Base-by-base conservation (phyloP, 1,140 invertebrate genomes). In the Leptinotarsa lineolata region DNA sequence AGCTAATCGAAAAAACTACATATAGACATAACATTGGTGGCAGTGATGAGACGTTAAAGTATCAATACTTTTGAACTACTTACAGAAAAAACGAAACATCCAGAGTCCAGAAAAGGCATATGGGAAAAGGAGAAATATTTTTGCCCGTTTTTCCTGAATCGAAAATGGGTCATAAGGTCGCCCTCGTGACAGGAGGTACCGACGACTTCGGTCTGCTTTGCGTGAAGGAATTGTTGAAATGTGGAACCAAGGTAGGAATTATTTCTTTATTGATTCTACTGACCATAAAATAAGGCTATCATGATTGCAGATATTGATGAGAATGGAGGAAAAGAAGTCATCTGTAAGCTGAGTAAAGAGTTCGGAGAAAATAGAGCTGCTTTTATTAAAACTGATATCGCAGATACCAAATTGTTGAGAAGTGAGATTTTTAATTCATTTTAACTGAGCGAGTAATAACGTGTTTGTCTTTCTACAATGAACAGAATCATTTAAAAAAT, bases 161-260 rank as follows among this genome's bases (percentile, higher is more conserved):
- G 87, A 88, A 81, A 90, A 89, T 70, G 20, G n/a, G 44, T 20
- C 39, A 22, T 21, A 91, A 91, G 81, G 89, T 92, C 69, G 92
- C 90, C 66, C 83, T 93, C 54, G 87, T 93, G 39, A 93, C 92
- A 16, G 92, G 92, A 39, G 92, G 89, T 18, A 90, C 91, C 30
- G 87, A 88, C 63, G 91, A 91, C 44, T 90, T 93, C 61, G 92
- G 92, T 5, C 87, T 89, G 71, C 87, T 89, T 12, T 91, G 89
- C 77, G 88, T 86, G 74, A 87, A 90, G 77, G 90, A 91, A 78
- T 82, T 93, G 4, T 83, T 93, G 6, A 89, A 90, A 78, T 87
- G 90, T 78, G 91, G 91, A 72, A 90, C 88, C 8, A 92, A 91
- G 88, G 92, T 92, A 85, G 84, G 80, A n/a, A 13, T 16, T n/a